Base-by-base conservation (phyloP, 2,113 vertebrate genomes). In the Tangachromis dhanisi region DNA sequence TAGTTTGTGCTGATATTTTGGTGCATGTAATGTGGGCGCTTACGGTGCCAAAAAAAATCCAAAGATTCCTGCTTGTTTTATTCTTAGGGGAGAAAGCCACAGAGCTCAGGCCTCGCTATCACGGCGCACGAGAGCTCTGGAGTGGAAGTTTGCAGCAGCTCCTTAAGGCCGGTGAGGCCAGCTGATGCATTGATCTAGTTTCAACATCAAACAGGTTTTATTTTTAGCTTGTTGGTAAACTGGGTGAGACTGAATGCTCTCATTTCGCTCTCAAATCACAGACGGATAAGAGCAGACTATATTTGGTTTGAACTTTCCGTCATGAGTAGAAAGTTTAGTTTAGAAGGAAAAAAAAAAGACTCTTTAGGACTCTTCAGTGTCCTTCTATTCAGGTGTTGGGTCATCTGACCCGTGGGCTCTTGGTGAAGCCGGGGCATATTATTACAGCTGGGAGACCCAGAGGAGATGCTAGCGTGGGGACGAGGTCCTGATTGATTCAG, bases 401-500 rank as follows among this genome's bases (percentile, higher is more conserved):
- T 92, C 89, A 66, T 54, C 83, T 40, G 95, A 96, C 95, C 94
- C 93, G 91, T 94, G 86, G 93, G 84, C 91, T 89, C 90, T 93
- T 38, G 86, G 95, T 93, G 94, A 95, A 96, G 95, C 95, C 91
- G 92, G 95, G 95, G 96, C 96, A 95, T 98, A 96, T 98, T 98
- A 96, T 98, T 97, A 96, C 98, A 98, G 98, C 98, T 98, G 98
- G 96, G 95, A 95, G 96, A 95, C 94, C 96, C 95, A 93, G 95
- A 53, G 80, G 90, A 87, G 88, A 83, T 24, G 57, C 85, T 45
- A 61, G 96, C 94, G 95, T 95, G 29, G 84, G 97, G 97, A 97
- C 97, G 96, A 96, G 96, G 94, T 84, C 45, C 96, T 97, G 97
- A 98, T 96, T 97, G 97, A 98, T 98, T 97, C 97, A 97, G 97